Evolutionary conservation across 1,140 invertebrate species (phyloP).

Genomic region (Rhopalosiphum padi): DNA sequence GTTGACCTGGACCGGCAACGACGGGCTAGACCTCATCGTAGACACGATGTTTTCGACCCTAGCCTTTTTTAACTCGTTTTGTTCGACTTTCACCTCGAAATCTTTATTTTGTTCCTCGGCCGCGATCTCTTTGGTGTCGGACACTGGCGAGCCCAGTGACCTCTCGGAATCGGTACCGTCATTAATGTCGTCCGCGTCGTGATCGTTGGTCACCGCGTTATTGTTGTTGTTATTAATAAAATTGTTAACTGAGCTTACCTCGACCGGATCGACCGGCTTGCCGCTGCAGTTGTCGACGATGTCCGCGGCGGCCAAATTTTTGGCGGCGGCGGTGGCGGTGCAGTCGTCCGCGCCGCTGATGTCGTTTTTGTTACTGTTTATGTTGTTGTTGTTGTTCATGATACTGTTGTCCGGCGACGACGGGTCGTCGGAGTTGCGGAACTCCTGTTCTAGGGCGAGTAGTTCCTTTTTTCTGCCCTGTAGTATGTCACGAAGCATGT

Average conservation of each 20-base stretch:
- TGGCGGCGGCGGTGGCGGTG: slow-evolving; percentile 61
- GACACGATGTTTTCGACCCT: slow-evolving; percentile 94
- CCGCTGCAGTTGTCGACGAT: slow-evolving; percentile 27
- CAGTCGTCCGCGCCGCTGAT: slow-evolving; percentile 61
- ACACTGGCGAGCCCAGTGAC: slow-evolving; percentile 72
- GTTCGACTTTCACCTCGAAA: slow-evolving; percentile 65
- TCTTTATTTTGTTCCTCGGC: slow-evolving; percentile 68
- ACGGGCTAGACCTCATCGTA: slow-evolving; percentile 86
- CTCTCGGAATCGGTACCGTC: slow-evolving; percentile 73
- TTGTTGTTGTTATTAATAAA: slow-evolving; percentile 24
- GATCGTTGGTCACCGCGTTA: slow-evolving; percentile 41
- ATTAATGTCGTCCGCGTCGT: slow-evolving; percentile 61
- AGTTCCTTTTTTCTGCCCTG: slow-evolving; percentile 81
- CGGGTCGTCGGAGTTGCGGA: slow-evolving; percentile 63
- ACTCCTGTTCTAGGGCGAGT: slow-evolving; percentile 71
- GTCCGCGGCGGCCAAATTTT: slow-evolving; percentile 66
- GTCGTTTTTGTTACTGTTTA: slow-evolving; percentile 61
- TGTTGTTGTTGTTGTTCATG: slow-evolving; percentile 65
- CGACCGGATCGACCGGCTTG: slow-evolving; percentile 47
- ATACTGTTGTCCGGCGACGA: slow-evolving; percentile 67
- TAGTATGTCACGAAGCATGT: slow-evolving; percentile 83
- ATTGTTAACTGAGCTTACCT: slow-evolving; percentile 56
- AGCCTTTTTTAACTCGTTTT: slow-evolving; percentile 82
- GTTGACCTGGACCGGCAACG: slow-evolving; percentile 76
- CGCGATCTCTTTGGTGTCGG: slow-evolving; percentile 63